phyloP scores from a whole-genome alignment of 2,797 vertebrate genomes.

The Potorous gilbertii region DNA sequence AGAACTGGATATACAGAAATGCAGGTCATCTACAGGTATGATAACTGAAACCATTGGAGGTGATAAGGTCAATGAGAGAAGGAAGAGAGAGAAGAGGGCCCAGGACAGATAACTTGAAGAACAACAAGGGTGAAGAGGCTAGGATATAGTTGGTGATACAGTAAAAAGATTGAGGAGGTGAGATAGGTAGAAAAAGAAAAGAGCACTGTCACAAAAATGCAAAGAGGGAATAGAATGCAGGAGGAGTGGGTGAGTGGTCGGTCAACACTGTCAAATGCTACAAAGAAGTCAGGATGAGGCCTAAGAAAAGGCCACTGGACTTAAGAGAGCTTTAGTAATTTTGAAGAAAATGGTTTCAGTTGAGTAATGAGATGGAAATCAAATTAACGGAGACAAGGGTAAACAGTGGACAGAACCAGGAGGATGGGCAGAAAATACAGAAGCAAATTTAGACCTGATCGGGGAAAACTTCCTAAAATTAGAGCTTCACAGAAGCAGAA shows the following conservation, averaged over 20 bases:
- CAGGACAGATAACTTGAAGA: not conserved
- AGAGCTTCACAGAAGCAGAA: not conserved
- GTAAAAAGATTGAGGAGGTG: not conserved
- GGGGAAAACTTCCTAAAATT: not conserved
- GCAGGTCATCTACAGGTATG: not conserved
- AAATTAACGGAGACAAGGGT: not conserved
- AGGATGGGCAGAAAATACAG: not conserved
- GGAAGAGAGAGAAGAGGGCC: too few relatives aligned
- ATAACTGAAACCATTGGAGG: not conserved
- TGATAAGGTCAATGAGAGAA: not conserved
- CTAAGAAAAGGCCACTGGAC: not conserved
- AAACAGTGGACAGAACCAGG: not conserved
- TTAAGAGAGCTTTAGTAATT: not conserved
- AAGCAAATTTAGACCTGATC: not conserved
- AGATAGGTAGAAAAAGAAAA: not conserved
- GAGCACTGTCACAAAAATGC: not conserved
- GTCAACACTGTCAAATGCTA: not conserved
- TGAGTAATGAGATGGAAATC: not conserved
- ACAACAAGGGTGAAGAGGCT: not conserved
- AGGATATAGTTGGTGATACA: not conserved
- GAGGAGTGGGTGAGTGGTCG: not conserved
- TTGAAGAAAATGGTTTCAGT: not conserved
- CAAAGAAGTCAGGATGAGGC: not conserved
- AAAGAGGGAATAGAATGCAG: not conserved
- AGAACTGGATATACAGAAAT: not conserved